phyloP scores from a whole-genome alignment of 2,888 invertebrate species.

The Lasioglossum marginatum region DNA sequence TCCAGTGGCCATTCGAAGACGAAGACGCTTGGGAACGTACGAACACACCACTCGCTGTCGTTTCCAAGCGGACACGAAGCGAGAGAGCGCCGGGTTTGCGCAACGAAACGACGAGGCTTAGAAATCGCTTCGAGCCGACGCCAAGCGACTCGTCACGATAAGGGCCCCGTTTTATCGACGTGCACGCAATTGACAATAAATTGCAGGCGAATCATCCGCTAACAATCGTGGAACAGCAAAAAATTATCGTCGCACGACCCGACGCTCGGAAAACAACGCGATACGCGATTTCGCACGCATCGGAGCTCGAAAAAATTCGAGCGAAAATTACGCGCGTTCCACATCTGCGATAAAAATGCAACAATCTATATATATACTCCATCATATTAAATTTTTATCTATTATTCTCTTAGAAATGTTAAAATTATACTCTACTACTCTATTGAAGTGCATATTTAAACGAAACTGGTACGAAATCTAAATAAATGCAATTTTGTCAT shows the following conservation, averaged over 20 bases:
- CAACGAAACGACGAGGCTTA: conserved; percentile 5
- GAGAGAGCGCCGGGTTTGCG: neutral
- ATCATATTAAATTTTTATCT: no score
- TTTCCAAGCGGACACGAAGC: conserved; percentile 6
- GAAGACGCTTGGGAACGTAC: conserved; percentile 48
- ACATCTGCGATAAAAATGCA: neutral
- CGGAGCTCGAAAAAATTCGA: neutral
- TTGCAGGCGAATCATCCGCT: conserved; percentile 41
- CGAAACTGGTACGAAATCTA: no score
- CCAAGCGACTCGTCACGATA: conserved; percentile 31
- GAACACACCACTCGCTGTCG: conserved; percentile 58
- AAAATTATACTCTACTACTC: no score
- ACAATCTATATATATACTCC: no score
- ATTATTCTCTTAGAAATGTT: no score
- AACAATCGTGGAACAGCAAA: conserved; percentile 28
- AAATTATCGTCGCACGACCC: conserved; percentile 21
- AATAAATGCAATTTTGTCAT: no score
- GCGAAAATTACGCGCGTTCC: neutral
- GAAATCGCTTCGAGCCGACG: conserved; percentile 14
- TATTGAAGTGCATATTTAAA: no score
- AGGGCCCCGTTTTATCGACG: conserved; percentile 47
- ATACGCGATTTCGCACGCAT: neutral
- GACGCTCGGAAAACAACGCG: neutral
- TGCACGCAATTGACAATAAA: conserved; percentile 58
- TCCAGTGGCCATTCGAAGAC: conserved; percentile 56